These are phyloP conservation scores for Raillietiella orientalis DNA, from an alignment of 2,888 invertebrate species.

Conservation along the genomic window DNA sequence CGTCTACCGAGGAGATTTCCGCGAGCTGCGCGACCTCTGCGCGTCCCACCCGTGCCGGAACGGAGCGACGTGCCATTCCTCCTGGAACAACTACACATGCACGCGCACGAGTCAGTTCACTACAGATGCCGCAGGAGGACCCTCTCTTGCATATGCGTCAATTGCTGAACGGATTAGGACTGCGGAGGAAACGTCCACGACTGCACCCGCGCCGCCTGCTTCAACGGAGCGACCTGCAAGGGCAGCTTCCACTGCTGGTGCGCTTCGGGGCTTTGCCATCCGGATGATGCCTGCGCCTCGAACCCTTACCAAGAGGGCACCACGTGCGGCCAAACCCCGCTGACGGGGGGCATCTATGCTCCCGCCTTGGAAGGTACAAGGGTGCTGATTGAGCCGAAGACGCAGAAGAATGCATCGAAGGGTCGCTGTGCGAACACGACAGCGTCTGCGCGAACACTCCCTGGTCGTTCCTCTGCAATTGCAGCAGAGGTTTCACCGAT, in stretches of 20 bases:
- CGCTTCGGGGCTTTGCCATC: conserved; percentile 71
- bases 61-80: conserved; percentile 57
- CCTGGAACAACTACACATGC: conserved; percentile 37
- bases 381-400: conserved; percentile 75
- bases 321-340: conserved; percentile 81
- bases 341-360: conserved; percentile 73
- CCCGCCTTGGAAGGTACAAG: conserved; percentile 70
- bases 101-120: conserved; percentile 59
- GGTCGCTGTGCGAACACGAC: conserved; percentile 81
- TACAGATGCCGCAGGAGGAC: conserved; percentile 71
- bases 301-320: conserved; percentile 84
- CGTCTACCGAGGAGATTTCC: conserved; percentile 46
- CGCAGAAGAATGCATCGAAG: conserved; percentile 78
- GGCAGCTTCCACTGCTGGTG: conserved; percentile 86
- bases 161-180: conserved; percentile 82
- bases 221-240: conserved; percentile 82
- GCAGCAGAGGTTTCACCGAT: conserved; percentile 41
- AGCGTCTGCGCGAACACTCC: conserved; percentile 89
- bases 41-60: conserved; percentile 61
- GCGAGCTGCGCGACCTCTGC: conserved; percentile 67
- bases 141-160: conserved; percentile 83
- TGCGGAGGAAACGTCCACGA: conserved; percentile 85
- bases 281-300: conserved; percentile 81
- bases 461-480: conserved; percentile 81
- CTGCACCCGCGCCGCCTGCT: conserved; percentile 71